Evolutionary conservation across 2,888 invertebrate genomes (phyloP), one percentile per base, ranked within the genome.

Genomic region (Bembecia ichneumoniformis): DNA sequence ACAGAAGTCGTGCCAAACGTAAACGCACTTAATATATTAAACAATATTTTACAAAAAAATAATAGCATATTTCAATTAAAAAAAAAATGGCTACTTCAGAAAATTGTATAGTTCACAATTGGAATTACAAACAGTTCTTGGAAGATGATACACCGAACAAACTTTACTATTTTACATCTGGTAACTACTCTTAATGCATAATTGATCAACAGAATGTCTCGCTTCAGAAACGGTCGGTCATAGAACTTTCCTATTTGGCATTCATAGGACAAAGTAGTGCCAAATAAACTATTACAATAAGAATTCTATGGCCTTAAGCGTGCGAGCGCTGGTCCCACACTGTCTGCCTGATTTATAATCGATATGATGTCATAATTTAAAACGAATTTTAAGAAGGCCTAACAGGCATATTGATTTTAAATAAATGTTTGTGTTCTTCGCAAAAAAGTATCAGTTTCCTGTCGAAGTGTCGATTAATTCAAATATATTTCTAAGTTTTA

Each of bases 211-310:
- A 44, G 17, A 44, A 44, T 17, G 44, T 17, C 15, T 40, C 16
- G 44, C 16, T 16, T 5, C 11, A 44, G 44, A 44, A 53, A 52
- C 56, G 49, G 58, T 54, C 71, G 82, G 82, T 83, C 83, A 76
- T 77, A 70, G 83, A 82, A 83, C 82, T 66, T 69, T 69, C 66
- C 80, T 79, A 77, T 80, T 84, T 86, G 76, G 80, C 80, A 84
- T 84, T 81, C 84, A 76, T 57, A 57, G 62, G 63, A 63, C 66
- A 64, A 66, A 64, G 71, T 66, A 67, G 68, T 76, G 81, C 84
- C 84, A 84, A 84, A 84, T 82, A 78, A 74, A 82, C 70, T 70
- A 81, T 77, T 71, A 83, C 82, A 86, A 84, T 84, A 73, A 68
- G 74, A 74, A 77, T 76, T 73, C 71, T 74, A 64, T 59, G 60